Base-by-base conservation (phyloP, 2,113 vertebrate genomes). In the Semnopithecus entellus region DNA sequence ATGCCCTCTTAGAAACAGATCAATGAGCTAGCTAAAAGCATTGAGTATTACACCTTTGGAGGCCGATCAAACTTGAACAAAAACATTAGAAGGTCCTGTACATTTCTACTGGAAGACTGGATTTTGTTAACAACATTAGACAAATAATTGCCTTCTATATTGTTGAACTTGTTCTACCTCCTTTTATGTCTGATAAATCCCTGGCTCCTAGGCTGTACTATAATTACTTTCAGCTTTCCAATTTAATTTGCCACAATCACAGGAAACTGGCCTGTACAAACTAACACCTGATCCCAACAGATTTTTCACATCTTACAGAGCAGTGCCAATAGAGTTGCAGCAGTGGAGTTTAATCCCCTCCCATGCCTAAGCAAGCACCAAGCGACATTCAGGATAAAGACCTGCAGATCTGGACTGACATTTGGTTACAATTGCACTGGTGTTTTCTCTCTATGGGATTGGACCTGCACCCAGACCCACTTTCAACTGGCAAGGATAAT, bases 401-500 rank as follows among this genome's bases (percentile, higher is more conserved):
- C 94, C 73, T 35, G 38, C 43, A 92, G 93, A 94, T 43, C 45
- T 84, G 45, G 13, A 66, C 75, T 95, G 97, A 91, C 93, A 96
- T 98, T 98, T 97, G 90, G 88, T 91, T 93, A 57, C 88, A 96
- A 45, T 83, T 96, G 97, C 73, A 78, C 38, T 43, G 61, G 88
- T 95, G 61, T 57, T 96, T 92, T 88, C 68, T n/a, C 40, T 90
- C 95, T 73, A 18, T 55, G 50, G 52, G 57, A 61, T 52, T 55
- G 73, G 8, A 93, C 32, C 68, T 97, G 68, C 32, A 79, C 70
- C 73, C 17, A 97, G 95, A 96, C 66, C 32, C 61, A 27, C 70
- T 98, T 98, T 95, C 83, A 95, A 97, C 80, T 88, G 82, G 75
- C 95, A 97, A 96, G 96, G 70, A 96, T 86, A 88, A 96, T 97